Evolutionary conservation across 2,888 invertebrate species (phyloP).

Genomic region (Argyresthia goedartella): DNA sequence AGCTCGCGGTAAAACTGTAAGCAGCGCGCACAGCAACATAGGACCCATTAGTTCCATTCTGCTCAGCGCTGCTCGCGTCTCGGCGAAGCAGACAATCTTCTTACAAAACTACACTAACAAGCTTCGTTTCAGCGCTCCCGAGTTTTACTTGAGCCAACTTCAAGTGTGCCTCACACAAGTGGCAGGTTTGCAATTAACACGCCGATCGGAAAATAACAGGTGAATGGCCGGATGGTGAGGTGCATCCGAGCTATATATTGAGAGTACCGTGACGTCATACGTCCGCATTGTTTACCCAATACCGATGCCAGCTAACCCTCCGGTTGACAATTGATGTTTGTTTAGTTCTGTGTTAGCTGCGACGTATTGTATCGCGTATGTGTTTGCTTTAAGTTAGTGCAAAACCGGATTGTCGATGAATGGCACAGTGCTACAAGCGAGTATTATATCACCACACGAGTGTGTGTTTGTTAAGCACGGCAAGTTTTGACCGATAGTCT

Average conservation of each 20-base stretch:
- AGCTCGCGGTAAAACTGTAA: slow-evolving; percentile 31
- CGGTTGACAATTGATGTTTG: slow-evolving; percentile 50
- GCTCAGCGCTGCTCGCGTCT: slow-evolving; percentile 32
- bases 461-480: too few relatives aligned
- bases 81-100: slow-evolving; percentile 43
- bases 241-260: background rate
- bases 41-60: slow-evolving; percentile 62
- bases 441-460: too few relatives aligned
- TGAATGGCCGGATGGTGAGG: slow-evolving; percentile 1
- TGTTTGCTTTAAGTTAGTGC: slow-evolving; percentile 27
- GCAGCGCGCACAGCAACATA: slow-evolving; percentile 45
- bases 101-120: slow-evolving; percentile 58
- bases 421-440: too few relatives aligned
- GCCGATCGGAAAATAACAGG: background rate
- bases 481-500: too few relatives aligned
- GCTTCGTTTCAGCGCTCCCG: slow-evolving; percentile 54
- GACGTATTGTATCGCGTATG: slow-evolving; percentile 16
- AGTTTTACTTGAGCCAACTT: too few relatives aligned
- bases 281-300: slow-evolving; percentile 20
- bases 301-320: slow-evolving; percentile 10
- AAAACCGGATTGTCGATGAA: slow-evolving; percentile 17
- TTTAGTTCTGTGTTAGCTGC: slow-evolving; percentile 30
- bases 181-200: background rate
- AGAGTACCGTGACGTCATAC: background rate
- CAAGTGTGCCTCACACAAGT: too few relatives aligned